phyloP scores from a whole-genome alignment of 2,888 invertebrate species.

The Camptogramma bilineatum region DNA sequence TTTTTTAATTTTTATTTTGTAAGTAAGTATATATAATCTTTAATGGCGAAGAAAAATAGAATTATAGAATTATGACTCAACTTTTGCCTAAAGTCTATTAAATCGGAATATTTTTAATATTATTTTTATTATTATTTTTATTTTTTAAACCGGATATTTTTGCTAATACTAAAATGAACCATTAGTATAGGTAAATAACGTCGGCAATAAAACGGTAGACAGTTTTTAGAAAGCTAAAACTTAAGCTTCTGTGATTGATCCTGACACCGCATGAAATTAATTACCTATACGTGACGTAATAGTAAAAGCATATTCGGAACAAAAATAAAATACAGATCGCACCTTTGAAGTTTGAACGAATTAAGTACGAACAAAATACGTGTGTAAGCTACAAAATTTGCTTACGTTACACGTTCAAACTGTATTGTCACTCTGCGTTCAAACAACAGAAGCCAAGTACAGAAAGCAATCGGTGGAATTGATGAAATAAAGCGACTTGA shows the following conservation, averaged over 20 bases:
- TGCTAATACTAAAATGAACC: too few relatives aligned
- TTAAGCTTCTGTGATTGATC: slow-evolving; percentile 64
- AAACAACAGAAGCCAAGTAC: slow-evolving; percentile 38
- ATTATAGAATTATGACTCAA: too few relatives aligned
- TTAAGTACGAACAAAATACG: slow-evolving; percentile 5
- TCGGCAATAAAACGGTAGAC: slow-evolving; percentile 1
- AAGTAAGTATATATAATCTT: too few relatives aligned
- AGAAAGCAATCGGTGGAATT: slow-evolving; percentile 30
- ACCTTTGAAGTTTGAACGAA: not conserved
- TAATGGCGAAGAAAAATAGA: too few relatives aligned
- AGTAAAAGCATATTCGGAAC: slow-evolving; percentile 30
- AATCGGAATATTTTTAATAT: too few relatives aligned
- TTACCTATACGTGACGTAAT: slow-evolving; percentile 50
- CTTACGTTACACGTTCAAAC: not conserved
- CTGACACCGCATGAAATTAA: slow-evolving; percentile 73
- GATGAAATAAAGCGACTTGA: slow-evolving; percentile 31
- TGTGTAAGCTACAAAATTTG: not conserved
- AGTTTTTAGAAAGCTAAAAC: slow-evolving; percentile 1
- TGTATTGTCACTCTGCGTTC: slow-evolving; percentile 22
- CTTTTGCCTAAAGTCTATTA: not conserved
- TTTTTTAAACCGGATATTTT: too few relatives aligned
- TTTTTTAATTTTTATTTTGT: not conserved
- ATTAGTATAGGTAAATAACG: not conserved
- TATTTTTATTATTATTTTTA: too few relatives aligned
- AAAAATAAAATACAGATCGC: slow-evolving; percentile 6